Evolutionary conservation across 2,797 vertebrate species (phyloP), one percentile per base, ranked within the genome.

Genomic region (Halcyon smyrnensis): DNA sequence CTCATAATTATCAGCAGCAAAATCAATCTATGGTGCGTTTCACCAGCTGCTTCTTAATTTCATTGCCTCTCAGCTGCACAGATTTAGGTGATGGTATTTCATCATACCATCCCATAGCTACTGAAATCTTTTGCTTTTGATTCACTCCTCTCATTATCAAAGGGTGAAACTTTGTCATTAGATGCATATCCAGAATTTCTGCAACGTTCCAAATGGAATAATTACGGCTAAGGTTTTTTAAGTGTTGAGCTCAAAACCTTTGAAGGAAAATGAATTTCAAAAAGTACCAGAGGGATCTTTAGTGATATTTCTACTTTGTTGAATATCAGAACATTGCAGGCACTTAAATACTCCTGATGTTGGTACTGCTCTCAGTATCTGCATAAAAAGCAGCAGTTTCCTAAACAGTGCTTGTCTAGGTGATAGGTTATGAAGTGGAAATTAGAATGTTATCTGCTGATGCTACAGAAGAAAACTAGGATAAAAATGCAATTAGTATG

Each of bases 41-140:
- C 84, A 87, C 36, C 68, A 90, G 56, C 53, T 93, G 75, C 80
- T 82, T 71, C 87, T 88, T 90, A 70, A 95, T 95, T 92, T 92
- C 70, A 71, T 15, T 89, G 53, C 71, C 65, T 90, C 81, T 89
- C 70, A 83, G 88, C 60, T 36, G 30, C 64, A 82, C 32, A 75
- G 77, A 95, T 87, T 83, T 64, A 89, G 67, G 30, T 48, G 69
- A 37, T 12, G 12, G 59, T 69, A 71, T 62, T 84, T 88, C 27
- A 75, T 75, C 63, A 45, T 2, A 81, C 23, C 27, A 76, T 67
- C 67, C 51, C 23, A 11, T 34, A 93, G 71, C 30, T 79, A 76
- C n/a, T 30, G 32, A 77, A 76, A 76, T 73, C 3, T 50, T 89
- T 57, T 71, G 8, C 51, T 57, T 90, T 68, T 80, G 25, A 60